Conservation (phyloP, 2,888 invertebrate genomes). For the Ophion ellenae region DNA sequence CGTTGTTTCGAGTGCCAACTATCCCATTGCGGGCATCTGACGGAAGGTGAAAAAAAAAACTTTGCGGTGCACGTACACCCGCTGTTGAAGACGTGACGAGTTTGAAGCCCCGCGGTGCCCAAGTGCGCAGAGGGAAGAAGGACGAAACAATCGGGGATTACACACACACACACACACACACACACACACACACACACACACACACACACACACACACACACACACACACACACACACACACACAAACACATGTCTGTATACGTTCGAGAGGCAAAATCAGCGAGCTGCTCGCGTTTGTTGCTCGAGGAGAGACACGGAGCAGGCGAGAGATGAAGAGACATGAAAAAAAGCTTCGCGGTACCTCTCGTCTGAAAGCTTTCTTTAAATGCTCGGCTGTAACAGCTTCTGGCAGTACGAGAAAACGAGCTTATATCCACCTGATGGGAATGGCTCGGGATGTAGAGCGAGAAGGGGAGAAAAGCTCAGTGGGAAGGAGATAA, state of each 20-base stretch:
- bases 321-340: conserved; percentile 1
- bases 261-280: conserved; percentile 3
- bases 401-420: conserved; percentile 63
- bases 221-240: too few species aligned
- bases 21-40: conserved; percentile 63
- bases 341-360: conserved; percentile 42
- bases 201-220: too few species aligned
- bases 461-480: conserved; percentile 21
- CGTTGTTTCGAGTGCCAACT: conserved; percentile 66
- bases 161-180: too few species aligned
- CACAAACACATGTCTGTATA: neutral
- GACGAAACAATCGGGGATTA: conserved; percentile 7
- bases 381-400: conserved; percentile 63
- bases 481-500: neutral
- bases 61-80: conserved; percentile 1
- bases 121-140: neutral
- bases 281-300: conserved; percentile 11
- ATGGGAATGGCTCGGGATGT: conserved; percentile 47
- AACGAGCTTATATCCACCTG: conserved; percentile 65
- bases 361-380: conserved; percentile 63
- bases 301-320: conserved; percentile 14
- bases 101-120: neutral
- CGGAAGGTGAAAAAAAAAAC: conserved; percentile 11
- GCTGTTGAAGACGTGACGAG: conserved; percentile 7
- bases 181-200: too few species aligned